Evolutionary conservation across 2,888 invertebrate genomes (phyloP).

Genomic region (Athetis lepigone): DNA sequence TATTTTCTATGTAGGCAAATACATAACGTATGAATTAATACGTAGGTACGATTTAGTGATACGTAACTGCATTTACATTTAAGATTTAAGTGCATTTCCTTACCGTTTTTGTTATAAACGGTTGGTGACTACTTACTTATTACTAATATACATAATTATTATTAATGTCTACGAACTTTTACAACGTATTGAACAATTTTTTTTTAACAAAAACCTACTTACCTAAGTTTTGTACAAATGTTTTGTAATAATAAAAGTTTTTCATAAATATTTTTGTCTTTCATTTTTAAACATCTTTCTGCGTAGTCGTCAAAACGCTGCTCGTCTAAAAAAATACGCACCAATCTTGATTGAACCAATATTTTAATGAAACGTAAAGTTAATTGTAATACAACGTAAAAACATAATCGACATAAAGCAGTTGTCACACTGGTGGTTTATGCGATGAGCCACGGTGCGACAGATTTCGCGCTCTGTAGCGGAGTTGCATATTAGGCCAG

Average conservation of each 20-base stretch:
- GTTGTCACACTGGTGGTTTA: too few species aligned
- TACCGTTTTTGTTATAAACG: too few species aligned
- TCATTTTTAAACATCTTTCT: background rate
- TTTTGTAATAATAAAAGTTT: constrained; percentile 35
- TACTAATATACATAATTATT: too few species aligned
- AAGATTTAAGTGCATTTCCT: too few species aligned
- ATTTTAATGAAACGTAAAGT: too few species aligned
- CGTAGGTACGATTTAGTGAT: constrained; percentile 8
- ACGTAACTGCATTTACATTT: constrained; percentile 20
- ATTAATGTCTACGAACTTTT: constrained; percentile 1
- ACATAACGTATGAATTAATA: constrained; percentile 29
- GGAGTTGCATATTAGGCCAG: too few species aligned
- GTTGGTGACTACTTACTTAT: too few species aligned
- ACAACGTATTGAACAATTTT: constrained; percentile 1
- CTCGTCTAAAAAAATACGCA: background rate
- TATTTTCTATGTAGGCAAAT: constrained; percentile 29
- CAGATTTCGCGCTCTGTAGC: too few species aligned
- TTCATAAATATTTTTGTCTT: background rate
- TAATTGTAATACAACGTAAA: background rate
- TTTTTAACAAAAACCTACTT: constrained; percentile 7
- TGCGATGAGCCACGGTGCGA: too few species aligned
- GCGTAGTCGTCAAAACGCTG: background rate
- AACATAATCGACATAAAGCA: too few species aligned
- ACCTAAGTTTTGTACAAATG: constrained; percentile 38
- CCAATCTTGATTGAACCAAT: too few species aligned